Evolutionary conservation across 2,113 vertebrate species (phyloP).

Genomic region (Martes martes): DNA sequence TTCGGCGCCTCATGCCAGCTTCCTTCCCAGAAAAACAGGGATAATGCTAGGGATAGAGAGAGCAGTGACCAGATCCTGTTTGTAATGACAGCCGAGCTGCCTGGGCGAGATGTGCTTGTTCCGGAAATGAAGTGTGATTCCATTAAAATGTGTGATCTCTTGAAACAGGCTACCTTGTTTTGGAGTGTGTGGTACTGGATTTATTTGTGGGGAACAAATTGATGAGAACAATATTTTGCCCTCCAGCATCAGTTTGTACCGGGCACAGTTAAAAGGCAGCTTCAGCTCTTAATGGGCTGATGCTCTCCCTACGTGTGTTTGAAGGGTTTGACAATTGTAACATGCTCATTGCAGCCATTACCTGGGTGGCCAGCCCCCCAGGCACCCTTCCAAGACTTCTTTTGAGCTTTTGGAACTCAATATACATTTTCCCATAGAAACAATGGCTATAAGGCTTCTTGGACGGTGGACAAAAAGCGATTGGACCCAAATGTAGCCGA

Average conservation of each 20-base stretch:
- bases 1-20: background rate
- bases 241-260: background rate
- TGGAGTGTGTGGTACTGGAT: background rate
- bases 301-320: background rate
- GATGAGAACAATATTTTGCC: constrained; percentile 5
- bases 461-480: constrained; percentile 62
- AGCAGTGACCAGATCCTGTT: background rate
- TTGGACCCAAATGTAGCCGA: constrained; percentile 7
- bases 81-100: constrained; percentile 46
- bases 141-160: constrained; percentile 58
- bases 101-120: constrained; percentile 42
- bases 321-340: constrained; percentile 32
- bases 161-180: constrained; percentile 32
- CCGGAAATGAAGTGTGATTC: constrained; percentile 55
- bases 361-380: constrained; percentile 8
- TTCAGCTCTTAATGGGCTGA: background rate
- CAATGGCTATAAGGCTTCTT: constrained; percentile 55
- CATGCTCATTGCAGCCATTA: constrained; percentile 28
- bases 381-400: constrained; percentile 56
- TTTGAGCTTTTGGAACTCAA: constrained; percentile 55
- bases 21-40: background rate
- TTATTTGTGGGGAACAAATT: constrained; percentile 49
- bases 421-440: constrained; percentile 54
- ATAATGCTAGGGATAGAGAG: background rate
- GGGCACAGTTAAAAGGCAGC: background rate